Evolutionary conservation across 2,113 vertebrate species (phyloP).

Genomic region (Nesogale talazaci): DNA sequence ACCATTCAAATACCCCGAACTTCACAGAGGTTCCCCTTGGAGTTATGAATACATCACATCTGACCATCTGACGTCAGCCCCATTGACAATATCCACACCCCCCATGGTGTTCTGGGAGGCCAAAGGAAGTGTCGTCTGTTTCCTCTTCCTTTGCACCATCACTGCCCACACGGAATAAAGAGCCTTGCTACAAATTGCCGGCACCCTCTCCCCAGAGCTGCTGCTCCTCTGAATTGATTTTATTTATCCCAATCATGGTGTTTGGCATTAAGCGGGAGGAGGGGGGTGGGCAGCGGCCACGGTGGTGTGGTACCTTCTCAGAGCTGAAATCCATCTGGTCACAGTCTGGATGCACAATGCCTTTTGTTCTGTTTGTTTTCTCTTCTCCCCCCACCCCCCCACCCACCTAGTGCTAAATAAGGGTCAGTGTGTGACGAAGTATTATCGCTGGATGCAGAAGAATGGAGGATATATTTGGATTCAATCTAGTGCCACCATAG

Average conservation of each 20-base stretch:
- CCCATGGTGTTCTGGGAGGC: slow-evolving; percentile 80
- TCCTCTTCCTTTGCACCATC: slow-evolving; percentile 67
- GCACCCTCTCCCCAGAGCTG: slow-evolving; percentile 36
- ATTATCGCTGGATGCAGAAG: slow-evolving; percentile 99
- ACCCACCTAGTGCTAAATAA: slow-evolving; percentile 94
- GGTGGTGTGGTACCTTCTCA: background rate
- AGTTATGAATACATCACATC: slow-evolving; percentile 87
- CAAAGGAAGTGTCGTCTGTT: slow-evolving; percentile 76
- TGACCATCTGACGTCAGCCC: slow-evolving; percentile 75
- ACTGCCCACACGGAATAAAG: slow-evolving; percentile 78
- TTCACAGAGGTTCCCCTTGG: slow-evolving; percentile 83
- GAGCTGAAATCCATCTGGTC: slow-evolving; percentile 40
- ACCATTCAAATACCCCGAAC: slow-evolving; percentile 86
- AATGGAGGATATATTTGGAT: slow-evolving; percentile 99
- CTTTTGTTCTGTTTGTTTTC: slow-evolving; percentile 75
- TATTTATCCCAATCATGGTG: slow-evolving; percentile 66
- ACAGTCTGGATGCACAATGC: slow-evolving; percentile 35
- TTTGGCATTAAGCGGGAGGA: slow-evolving; percentile 28
- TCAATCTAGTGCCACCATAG: slow-evolving; percentile 98
- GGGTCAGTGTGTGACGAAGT: slow-evolving; percentile 98
- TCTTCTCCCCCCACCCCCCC: too few relatives aligned
- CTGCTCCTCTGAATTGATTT: slow-evolving; percentile 51
- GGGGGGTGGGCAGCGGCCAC: background rate
- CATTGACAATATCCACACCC: slow-evolving; percentile 81
- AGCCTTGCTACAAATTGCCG: slow-evolving; percentile 71